A percentile compares a stretch with the other conserved stretches of the same genome.
Evolutionary conservation across 2,113 vertebrate species (phyloP).

Genomic region (Trematomus loennbergii): DNA sequence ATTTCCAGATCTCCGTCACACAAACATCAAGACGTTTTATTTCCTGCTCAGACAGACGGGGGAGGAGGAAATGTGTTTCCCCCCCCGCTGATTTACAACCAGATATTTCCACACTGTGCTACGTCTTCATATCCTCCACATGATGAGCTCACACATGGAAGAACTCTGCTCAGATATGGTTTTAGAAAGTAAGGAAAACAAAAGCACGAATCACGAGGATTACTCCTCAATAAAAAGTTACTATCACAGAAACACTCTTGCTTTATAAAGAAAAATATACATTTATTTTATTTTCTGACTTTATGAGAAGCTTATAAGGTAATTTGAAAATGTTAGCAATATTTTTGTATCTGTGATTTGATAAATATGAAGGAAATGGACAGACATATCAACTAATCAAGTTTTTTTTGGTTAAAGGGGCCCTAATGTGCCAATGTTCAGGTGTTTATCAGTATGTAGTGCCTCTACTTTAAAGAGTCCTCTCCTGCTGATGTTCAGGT

Average conservation of each 20-base stretch:
- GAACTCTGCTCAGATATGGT: constrained; percentile 30
- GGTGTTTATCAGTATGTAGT: too few relatives aligned
- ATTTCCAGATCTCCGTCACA: constrained; percentile 66
- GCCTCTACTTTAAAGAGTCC: too few relatives aligned
- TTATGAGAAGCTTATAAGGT: too few relatives aligned
- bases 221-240: background rate
- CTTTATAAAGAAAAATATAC: too few relatives aligned
- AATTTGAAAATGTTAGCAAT: too few relatives aligned
- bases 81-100: constrained; percentile 68
- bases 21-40: constrained; percentile 73
- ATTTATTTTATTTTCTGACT: too few relatives aligned
- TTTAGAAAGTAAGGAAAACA: constrained; percentile 14
- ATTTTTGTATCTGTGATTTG: too few relatives aligned
- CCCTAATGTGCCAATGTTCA: too few relatives aligned
- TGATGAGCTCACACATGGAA: constrained; percentile 47
- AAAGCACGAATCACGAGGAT: constrained; percentile 14
- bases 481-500: too few relatives aligned
- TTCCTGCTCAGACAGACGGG: background rate
- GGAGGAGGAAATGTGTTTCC: constrained; percentile 60
- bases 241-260: background rate
- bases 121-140: constrained; percentile 47
- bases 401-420: too few relatives aligned
- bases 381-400: too few relatives aligned
- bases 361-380: too few relatives aligned
- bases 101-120: constrained; percentile 54